Evolutionary conservation across 2,888 invertebrate species (phyloP).

Genomic region (Chrysopilus asiliformis): DNA sequence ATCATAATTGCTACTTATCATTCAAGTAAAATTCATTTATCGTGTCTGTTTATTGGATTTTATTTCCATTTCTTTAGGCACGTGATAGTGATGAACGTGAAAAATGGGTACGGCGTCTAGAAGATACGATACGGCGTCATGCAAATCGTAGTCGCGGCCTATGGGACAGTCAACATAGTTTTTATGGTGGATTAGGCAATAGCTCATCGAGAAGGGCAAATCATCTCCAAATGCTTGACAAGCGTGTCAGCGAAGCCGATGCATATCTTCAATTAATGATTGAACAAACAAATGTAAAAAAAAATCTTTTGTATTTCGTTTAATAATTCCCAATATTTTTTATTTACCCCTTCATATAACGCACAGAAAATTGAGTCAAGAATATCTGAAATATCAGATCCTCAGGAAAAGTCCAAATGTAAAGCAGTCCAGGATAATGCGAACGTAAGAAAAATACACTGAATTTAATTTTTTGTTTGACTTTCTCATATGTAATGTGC

Average conservation of each 20-base stretch:
- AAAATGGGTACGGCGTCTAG: conserved; percentile 88
- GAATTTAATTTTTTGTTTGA: not conserved
- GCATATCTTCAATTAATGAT: conserved; percentile 92
- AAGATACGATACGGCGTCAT: conserved; percentile 85
- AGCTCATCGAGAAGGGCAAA: conserved; percentile 29
- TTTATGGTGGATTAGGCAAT: conserved; percentile 18
- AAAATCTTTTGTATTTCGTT: conserved; percentile 7
- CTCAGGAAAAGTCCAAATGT: conserved; percentile 53
- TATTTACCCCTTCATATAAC: conserved; percentile 25
- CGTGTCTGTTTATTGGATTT: no score
- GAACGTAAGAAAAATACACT: conserved; percentile 46
- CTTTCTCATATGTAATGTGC: no score
- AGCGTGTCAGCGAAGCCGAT: conserved; percentile 87
- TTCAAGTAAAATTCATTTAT: conserved; percentile 2
- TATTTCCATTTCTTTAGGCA: conserved; percentile 64
- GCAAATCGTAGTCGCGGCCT: conserved; percentile 42
- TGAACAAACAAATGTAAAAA: conserved; percentile 67
- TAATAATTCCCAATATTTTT: conserved; percentile 2
- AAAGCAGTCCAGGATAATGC: conserved; percentile 59
- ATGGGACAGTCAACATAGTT: conserved; percentile 31
- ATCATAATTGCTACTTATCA: not conserved
- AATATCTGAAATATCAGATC: conserved; percentile 49
- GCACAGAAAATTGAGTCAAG: conserved; percentile 55
- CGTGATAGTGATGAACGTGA: conserved; percentile 89
- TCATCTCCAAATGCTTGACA: conserved; percentile 60